These are phyloP conservation scores for Phataginus tricuspis DNA, from an alignment of 2,797 vertebrate genomes.

Conservation along the genomic window DNA sequence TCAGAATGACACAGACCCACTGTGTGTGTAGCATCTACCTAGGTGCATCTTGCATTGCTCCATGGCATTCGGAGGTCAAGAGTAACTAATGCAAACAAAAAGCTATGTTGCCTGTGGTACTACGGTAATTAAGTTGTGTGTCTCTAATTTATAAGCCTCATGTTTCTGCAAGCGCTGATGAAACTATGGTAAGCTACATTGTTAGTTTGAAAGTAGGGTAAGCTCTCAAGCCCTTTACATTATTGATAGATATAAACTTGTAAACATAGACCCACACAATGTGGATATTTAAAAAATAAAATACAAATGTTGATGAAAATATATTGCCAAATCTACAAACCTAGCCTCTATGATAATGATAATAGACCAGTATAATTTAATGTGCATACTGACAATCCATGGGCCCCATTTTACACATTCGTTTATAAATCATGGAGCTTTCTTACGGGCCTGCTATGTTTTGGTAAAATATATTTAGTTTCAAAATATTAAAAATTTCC, in stretches of 20 bases:
- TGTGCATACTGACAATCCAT: neutral
- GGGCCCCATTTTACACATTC: neutral
- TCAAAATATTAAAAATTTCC: neutral
- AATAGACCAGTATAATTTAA: neutral
- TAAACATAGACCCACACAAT: neutral
- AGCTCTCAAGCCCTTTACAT: neutral
- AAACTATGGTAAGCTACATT: neutral
- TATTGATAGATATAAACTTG: neutral
- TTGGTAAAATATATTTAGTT: neutral
- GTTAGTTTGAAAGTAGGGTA: neutral
- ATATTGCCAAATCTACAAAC: neutral
- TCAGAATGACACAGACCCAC: neutral
- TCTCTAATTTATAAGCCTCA: neutral
- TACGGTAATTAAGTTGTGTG: neutral
- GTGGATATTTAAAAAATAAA: neutral
- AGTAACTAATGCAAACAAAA: neutral
- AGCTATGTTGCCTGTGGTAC: fast-evolving
- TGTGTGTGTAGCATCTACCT: neutral
- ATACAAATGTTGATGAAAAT: slow-evolving; percentile 16
- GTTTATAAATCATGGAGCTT: neutral
- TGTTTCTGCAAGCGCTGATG: neutral
- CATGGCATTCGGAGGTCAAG: neutral
- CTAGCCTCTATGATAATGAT: neutral
- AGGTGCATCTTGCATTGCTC: neutral
- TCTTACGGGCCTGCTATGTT: neutral